Base-by-base conservation (phyloP, 2,113 vertebrate genomes). In the Bucco capensis region DNA sequence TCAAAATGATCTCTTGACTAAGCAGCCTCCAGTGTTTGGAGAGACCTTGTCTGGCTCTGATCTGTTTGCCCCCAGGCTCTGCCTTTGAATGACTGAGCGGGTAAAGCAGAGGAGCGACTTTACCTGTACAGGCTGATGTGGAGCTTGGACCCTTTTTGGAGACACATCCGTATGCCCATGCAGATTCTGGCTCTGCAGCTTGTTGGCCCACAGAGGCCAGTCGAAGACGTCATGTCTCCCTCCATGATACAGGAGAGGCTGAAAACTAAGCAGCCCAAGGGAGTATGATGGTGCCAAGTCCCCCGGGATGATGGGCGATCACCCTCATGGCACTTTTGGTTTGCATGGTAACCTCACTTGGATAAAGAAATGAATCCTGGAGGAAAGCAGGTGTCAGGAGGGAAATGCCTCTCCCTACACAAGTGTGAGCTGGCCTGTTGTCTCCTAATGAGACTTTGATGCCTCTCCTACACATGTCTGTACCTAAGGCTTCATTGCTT, bases 141-240 rank as follows among this genome's bases (percentile, higher is more conserved):
- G 37, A 51, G 31, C 42, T 93, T 86, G 86, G 60, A 33, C 58
- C 18, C 22, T 30, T 23, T 44, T 21, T 56, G 71, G 37, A 72
- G 85, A 35, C 19, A 3, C 12, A 1, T 8, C 23, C 3, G 0
- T 19, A 10, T 1, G 12, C 37, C 49, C 28, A 8, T 0, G 0
- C 0, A 14, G 46, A n/a, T 25, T 38, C 18, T 5, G 21, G 54
- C 79, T 42, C 46, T 62, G 73, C 19, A 37, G 21, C 18, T 13
- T 12, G 11, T 10, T 70, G 81, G 33, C 58, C 58, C 25, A 6
- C 30, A n/a, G 37, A 19, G 40, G 25, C 22, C 46, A 75, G 28
- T 65, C 54, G 46, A 44, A 83, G 40, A 61, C 15, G 14, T 8
- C 3, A 1, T 19, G 38, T 54, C 47, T 42, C 27, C 2, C 53